A percentile compares a stretch with the other conserved stretches of the same genome.
Evolutionary conservation across 2,113 vertebrate genomes (phyloP).

Genomic region (Nothoprocta pentlandii): DNA sequence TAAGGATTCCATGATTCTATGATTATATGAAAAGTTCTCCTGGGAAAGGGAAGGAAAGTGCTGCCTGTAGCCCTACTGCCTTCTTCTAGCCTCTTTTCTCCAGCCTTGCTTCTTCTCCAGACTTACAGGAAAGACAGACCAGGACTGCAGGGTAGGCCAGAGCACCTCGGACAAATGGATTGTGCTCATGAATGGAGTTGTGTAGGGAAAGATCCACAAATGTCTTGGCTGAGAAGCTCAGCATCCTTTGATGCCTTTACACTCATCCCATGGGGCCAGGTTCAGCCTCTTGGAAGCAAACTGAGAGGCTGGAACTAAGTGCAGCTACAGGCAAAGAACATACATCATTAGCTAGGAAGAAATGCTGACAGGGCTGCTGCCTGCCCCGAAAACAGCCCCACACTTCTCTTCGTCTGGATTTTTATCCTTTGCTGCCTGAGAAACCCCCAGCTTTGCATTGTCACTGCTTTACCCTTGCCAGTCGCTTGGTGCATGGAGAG

Average conservation of each 20-base stretch:
- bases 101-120: background rate
- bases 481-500: background rate
- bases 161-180: constrained; percentile 14
- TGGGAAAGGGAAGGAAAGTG: background rate
- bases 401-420: background rate
- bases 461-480: background rate
- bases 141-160: background rate
- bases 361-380: background rate
- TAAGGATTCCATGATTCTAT: no score
- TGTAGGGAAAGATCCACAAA: background rate
- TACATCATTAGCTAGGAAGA: constrained; percentile 1
- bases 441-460: background rate
- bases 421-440: background rate
- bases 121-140: background rate
- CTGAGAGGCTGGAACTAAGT: constrained; percentile 46
- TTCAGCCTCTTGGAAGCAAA: background rate
- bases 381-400: background rate
- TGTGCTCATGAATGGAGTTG: background rate
- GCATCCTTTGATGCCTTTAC: constrained; percentile 61
- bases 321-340: constrained; percentile 48
- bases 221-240: constrained; percentile 55
- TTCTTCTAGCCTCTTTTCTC: background rate
- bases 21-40: background rate
- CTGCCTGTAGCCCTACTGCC: background rate
- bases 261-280: constrained; percentile 6